These are phyloP conservation scores for Cheilosia impressa DNA, from an alignment of 2,888 invertebrate species.

Conservation along the genomic window DNA sequence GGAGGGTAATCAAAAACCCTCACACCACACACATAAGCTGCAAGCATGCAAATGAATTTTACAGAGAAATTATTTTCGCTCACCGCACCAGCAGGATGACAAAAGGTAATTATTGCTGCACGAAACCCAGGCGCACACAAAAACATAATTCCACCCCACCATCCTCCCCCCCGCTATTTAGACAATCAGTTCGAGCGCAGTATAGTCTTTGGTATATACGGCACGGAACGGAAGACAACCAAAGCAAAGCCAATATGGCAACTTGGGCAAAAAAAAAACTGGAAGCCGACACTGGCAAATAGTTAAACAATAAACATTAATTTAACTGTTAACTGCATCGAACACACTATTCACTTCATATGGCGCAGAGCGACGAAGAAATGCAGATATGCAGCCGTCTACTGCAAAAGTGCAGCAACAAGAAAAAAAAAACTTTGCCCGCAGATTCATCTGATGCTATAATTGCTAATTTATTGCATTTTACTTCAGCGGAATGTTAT, in stretches of 20 bases:
- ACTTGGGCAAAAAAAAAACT: slow-evolving; percentile 32
- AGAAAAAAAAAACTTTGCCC: background rate
- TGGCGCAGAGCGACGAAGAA: slow-evolving; percentile 28
- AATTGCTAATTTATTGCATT: slow-evolving; percentile 76
- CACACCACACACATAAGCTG: slow-evolving; percentile 5
- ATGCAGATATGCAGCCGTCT: slow-evolving; percentile 40
- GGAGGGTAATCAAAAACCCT: slow-evolving; percentile 31
- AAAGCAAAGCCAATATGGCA: slow-evolving; percentile 48
- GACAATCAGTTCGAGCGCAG: too few relatives aligned
- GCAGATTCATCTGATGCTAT: slow-evolving; percentile 69
- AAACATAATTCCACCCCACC: slow-evolving; percentile 7
- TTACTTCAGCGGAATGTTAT: slow-evolving; percentile 72
- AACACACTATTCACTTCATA: slow-evolving; percentile 61
- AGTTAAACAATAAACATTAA: slow-evolving; percentile 72
- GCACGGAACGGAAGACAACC: slow-evolving; percentile 24
- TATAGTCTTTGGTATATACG: slow-evolving; percentile 8
- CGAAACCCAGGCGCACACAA: slow-evolving; percentile 16
- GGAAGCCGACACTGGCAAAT: slow-evolving; percentile 64
- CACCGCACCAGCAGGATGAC: slow-evolving; percentile 54
- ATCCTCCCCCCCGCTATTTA: background rate
- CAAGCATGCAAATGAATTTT: slow-evolving; percentile 69
- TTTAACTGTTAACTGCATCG: slow-evolving; percentile 73
- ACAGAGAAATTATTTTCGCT: slow-evolving; percentile 15
- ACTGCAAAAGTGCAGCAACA: slow-evolving; percentile 3
- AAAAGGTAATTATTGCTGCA: slow-evolving; percentile 68